Evolutionary conservation across 2,113 vertebrate species (phyloP), one percentile per base, ranked within the genome.

Genomic region (Nycticebus coucang): DNA sequence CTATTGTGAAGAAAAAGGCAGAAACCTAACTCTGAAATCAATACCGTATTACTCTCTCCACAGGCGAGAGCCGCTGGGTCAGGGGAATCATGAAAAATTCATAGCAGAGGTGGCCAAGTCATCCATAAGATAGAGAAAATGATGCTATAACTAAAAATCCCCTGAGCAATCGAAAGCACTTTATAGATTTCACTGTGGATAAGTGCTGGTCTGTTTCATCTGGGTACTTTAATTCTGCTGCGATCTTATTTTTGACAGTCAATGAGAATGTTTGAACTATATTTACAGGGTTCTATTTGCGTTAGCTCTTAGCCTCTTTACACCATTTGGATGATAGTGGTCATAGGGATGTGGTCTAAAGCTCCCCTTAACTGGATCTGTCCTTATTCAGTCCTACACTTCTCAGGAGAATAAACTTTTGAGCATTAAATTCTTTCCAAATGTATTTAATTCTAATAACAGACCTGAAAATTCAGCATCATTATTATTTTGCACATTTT

Each of bases 51-150:
- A 98, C 98, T 98, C 97, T 99, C 98, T 99, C 98, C 98, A 98
- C 98, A 98, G 98, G 98, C 98, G 98, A 98, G 98, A 98, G 98
- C 98, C 99, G 98, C 99, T 98, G 98, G 98, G 98, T 98, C 98
- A 99, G 98, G 98, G 98, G 98, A 98, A 98, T 99, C 98, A 99
- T 99, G 98, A 99, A 99, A 99, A 98, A 99, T 99, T 99, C 98
- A 99, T 99, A 98, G 97, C 95, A 89, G 98, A 99, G 98, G 98
- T 99, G 98, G 98, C 98, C 98, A 98, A 98, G 98, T 98, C 98
- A 98, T 99, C 98, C 98, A 99, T 98, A 99, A 98, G 98, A 98
- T 91, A 98, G 97, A 98, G 98, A 98, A 99, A 98, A 98, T 98
- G 98, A 98, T 98, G 98, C 98, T 98, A 94, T 97, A 98, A 98